These are phyloP conservation scores for Dicrurus megarhynchus DNA, from an alignment of 2,113 vertebrate genomes.

Conservation along the genomic window DNA sequence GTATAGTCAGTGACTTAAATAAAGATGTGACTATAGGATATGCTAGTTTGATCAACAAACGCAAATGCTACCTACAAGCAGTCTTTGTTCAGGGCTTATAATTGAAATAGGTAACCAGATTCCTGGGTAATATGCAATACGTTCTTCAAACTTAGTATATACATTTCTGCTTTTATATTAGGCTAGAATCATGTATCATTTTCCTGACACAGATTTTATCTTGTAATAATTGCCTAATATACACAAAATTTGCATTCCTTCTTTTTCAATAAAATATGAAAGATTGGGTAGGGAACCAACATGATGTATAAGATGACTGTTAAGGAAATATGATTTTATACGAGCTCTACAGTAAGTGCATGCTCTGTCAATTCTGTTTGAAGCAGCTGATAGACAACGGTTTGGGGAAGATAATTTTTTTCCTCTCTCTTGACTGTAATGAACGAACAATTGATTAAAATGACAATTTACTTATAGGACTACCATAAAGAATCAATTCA, in stretches of 20 bases:
- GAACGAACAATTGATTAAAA: neutral
- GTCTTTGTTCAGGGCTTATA: neutral
- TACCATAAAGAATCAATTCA: neutral
- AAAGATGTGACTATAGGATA: neutral
- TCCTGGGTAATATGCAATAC: rapidly evolving
- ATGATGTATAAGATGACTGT: neutral
- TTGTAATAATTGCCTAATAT: neutral
- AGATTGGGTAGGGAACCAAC: neutral
- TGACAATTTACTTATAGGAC: neutral
- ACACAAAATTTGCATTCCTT: neutral
- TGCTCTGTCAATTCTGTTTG: neutral
- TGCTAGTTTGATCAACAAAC: neutral
- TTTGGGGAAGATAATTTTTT: neutral
- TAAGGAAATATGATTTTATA: neutral
- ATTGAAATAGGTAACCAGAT: neutral
- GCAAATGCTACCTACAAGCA: neutral
- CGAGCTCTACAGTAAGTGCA: neutral
- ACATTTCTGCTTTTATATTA: neutral
- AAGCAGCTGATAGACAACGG: neutral
- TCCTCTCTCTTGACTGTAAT: neutral
- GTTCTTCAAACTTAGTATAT: neutral
- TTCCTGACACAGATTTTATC: neutral
- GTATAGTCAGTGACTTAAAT: neutral
- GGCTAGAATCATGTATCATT: neutral
- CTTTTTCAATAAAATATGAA: neutral